phyloP scores from a whole-genome alignment of 2,797 vertebrate genomes.

The Sebastes iracundus region DNA sequence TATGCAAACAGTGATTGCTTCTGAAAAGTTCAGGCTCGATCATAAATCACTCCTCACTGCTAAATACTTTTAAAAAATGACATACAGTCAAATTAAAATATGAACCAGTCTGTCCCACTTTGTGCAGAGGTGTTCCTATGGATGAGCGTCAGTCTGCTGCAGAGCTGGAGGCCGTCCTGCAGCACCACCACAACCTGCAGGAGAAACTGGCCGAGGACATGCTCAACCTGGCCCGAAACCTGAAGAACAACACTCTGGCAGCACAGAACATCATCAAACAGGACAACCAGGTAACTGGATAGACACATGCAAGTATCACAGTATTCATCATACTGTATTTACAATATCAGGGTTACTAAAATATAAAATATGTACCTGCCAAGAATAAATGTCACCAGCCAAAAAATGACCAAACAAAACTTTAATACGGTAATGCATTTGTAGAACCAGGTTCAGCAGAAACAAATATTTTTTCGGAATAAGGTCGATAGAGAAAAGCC shows the following conservation, averaged over 20 bases:
- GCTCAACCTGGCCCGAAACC: conserved; percentile 92
- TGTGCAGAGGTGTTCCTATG: conserved; percentile 73
- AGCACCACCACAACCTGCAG: conserved; percentile 94
- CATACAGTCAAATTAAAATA: not conserved
- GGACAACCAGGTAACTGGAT: conserved; percentile 92
- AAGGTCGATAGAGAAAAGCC: no score
- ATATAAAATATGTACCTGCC: not conserved
- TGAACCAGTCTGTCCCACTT: not conserved
- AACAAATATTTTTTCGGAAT: no score
- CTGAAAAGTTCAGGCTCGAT: not conserved
- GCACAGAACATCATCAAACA: conserved; percentile 97
- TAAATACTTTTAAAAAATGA: not conserved
- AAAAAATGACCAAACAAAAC: not conserved
- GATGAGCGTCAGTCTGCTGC: conserved; percentile 91
- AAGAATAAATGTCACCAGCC: not conserved
- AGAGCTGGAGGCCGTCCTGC: conserved; percentile 92
- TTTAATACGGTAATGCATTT: not conserved
- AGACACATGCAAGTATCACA: not conserved
- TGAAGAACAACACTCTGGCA: conserved; percentile 95
- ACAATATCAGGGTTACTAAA: not conserved
- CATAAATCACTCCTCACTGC: not conserved
- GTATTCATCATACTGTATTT: not conserved
- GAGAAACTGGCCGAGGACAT: conserved; percentile 97
- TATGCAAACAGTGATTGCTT: not conserved
- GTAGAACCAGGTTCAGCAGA: not conserved